A percentile compares a stretch with the other conserved stretches of the same genome.
Conservation (phyloP, 2,113 vertebrate species). For the Chaetura pelagica region DNA sequence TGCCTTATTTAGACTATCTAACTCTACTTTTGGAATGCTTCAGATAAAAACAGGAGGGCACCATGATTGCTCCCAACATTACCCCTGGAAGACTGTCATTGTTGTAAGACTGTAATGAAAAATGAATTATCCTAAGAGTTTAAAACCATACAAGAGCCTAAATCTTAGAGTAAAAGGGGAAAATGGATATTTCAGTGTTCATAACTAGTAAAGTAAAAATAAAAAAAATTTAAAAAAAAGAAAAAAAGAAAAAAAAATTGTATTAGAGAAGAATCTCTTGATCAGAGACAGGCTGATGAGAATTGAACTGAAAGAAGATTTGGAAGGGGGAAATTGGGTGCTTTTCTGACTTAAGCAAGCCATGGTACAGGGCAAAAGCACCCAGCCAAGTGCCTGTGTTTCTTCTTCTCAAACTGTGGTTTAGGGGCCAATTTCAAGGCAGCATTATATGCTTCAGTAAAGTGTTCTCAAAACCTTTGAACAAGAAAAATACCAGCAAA, state of each 20-base stretch:
- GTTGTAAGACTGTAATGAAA: not conserved
- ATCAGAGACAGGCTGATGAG: not conserved
- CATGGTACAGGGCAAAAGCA: constrained; percentile 7
- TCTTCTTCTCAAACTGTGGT: constrained; percentile 34
- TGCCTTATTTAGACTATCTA: constrained; percentile 10
- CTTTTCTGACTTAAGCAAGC: constrained; percentile 1
- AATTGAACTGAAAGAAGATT: not conserved
- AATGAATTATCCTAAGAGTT: not conserved
- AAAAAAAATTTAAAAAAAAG: too few species aligned
- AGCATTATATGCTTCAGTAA: constrained; percentile 52
- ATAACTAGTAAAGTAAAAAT: not conserved
- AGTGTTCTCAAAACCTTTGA: constrained; percentile 53
- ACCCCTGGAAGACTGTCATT: not conserved
- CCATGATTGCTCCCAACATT: not conserved
- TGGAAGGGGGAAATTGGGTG: not conserved
- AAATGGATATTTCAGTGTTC: not conserved
- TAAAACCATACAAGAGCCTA: not conserved
- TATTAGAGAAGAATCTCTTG: not conserved
- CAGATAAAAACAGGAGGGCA: not conserved
- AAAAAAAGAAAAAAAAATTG: rapidly evolving
- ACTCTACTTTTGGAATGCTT: not conserved
- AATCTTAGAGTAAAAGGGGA: not conserved
- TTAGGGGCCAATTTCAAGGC: constrained; percentile 51
- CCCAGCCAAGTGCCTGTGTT: constrained; percentile 41
- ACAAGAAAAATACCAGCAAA: constrained; percentile 43